Conservation (phyloP, 2,888 invertebrate species). For the Lucinisca nassula region DNA sequence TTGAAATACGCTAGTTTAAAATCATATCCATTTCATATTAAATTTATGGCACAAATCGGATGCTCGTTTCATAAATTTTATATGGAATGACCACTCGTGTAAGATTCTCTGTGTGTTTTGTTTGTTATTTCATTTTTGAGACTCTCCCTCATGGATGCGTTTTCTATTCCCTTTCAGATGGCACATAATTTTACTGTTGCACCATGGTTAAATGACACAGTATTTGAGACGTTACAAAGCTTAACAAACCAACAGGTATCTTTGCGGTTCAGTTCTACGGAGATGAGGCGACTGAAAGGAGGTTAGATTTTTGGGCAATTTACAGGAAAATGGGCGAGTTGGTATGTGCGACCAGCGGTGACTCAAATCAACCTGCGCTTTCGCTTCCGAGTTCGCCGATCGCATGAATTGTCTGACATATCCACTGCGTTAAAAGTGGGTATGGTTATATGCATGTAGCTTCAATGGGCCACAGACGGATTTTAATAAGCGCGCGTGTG, state of each 20-base stretch:
- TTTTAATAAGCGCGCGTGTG: background rate
- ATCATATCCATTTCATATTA: background rate
- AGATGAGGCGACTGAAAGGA: slow-evolving; percentile 77
- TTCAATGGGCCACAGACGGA: background rate
- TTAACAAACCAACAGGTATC: slow-evolving; percentile 74
- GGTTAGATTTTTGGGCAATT: slow-evolving; percentile 70
- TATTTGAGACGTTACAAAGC: slow-evolving; percentile 72
- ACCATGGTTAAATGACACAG: slow-evolving; percentile 72
- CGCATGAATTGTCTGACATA: background rate
- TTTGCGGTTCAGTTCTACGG: slow-evolving; percentile 65
- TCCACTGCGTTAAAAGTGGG: background rate
- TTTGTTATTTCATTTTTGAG: background rate
- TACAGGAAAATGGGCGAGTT: too few relatives aligned
- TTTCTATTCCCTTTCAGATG: slow-evolving; percentile 58
- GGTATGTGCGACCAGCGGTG: too few relatives aligned
- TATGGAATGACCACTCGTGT: too few relatives aligned
- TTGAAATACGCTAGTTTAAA: too few relatives aligned
- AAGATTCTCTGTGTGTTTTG: too few relatives aligned
- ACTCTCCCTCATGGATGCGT: background rate
- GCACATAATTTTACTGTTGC: slow-evolving; percentile 74
- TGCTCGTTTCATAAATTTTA: too few relatives aligned
- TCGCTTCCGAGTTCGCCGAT: background rate
- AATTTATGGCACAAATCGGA: background rate
- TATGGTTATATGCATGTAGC: background rate
- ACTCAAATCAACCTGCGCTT: too few relatives aligned